phyloP scores from a whole-genome alignment of 2,888 invertebrate species.

The Rugalucina vietnamica region DNA sequence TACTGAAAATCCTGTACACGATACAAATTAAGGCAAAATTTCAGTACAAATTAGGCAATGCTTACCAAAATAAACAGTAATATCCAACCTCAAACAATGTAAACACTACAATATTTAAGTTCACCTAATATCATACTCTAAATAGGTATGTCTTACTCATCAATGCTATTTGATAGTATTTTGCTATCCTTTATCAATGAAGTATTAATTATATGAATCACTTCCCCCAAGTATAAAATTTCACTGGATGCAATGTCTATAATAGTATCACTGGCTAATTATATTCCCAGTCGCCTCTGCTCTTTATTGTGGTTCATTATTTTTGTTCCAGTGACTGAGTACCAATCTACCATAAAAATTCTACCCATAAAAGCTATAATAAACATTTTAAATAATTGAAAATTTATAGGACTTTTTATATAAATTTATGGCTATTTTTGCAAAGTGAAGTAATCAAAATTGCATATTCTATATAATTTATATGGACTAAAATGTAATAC shows the following conservation, averaged over 20 bases:
- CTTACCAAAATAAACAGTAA: background rate
- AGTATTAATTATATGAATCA: conserved; percentile 2
- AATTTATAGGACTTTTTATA: too few species aligned
- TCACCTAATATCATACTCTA: background rate
- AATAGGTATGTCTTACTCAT: background rate
- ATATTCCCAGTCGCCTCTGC: background rate
- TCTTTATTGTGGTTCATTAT: background rate
- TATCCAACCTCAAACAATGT: background rate
- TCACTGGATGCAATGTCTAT: background rate
- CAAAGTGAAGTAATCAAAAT: too few species aligned
- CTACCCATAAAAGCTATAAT: too few species aligned
- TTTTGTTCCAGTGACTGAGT: background rate
- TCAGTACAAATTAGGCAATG: background rate
- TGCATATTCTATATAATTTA: too few species aligned
- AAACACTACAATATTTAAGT: background rate
- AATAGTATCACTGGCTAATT: background rate
- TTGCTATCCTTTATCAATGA: background rate
- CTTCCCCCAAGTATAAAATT: background rate
- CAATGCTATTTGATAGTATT: background rate
- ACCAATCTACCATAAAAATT: background rate
- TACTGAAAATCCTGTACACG: too few species aligned
- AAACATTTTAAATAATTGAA: too few species aligned
- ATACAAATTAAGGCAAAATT: background rate
- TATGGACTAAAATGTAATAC: too few species aligned
- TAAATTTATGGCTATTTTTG: too few species aligned